Conservation (phyloP, 1,140 invertebrate genomes). For the Tetramorium parvispinum region DNA sequence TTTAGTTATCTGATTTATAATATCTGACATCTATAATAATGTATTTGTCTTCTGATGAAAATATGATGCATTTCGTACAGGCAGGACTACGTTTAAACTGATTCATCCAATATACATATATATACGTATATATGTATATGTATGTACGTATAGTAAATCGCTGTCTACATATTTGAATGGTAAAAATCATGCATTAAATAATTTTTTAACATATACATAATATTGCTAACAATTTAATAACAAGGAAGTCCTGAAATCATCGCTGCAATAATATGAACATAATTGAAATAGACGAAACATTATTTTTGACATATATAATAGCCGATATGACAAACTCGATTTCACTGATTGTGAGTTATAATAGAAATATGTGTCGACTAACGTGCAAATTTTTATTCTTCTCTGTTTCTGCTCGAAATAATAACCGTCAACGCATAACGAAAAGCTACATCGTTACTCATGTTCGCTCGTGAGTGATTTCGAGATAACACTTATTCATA, state of each 20-base stretch:
- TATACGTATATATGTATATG: too few species aligned
- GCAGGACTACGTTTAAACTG: not conserved
- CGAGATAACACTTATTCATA: conserved; percentile 9
- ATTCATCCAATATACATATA: too few species aligned
- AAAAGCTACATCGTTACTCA: not conserved
- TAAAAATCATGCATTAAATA: too few species aligned
- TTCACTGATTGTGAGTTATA: not conserved
- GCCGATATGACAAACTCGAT: not conserved
- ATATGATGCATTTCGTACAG: not conserved
- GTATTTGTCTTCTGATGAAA: not conserved
- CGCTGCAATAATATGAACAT: not conserved
- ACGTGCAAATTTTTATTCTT: not conserved
- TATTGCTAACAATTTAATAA: not conserved
- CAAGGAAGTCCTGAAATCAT: not conserved
- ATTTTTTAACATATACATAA: not conserved
- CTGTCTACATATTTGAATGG: too few species aligned
- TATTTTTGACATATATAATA: not conserved
- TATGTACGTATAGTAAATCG: too few species aligned
- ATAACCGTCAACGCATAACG: conserved; percentile 14
- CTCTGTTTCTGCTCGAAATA: not conserved
- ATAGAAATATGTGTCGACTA: not conserved
- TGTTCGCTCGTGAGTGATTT: not conserved
- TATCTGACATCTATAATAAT: not conserved
- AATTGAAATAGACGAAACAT: not conserved
- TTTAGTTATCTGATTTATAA: not conserved